These are phyloP conservation scores for Dascillus cervinus DNA, from an alignment of 2,888 invertebrate genomes.

Conservation along the genomic window DNA sequence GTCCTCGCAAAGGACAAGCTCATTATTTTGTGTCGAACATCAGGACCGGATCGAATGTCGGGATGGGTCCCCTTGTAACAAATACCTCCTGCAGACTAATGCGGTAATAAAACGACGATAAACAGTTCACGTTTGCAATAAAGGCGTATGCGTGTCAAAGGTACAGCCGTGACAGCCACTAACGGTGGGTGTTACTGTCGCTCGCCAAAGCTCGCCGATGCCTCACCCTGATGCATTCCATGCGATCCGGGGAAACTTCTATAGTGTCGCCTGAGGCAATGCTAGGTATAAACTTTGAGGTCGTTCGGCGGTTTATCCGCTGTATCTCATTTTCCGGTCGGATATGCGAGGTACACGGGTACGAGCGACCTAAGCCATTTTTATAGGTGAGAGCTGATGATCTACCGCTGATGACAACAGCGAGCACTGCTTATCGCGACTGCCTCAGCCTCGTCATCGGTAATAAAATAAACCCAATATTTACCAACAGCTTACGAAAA, in stretches of 20 bases:
- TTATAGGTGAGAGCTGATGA: constrained; percentile 11
- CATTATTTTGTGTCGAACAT: no score
- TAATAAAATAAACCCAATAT: not conserved
- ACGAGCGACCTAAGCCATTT: constrained; percentile 10
- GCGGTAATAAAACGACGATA: constrained; percentile 10
- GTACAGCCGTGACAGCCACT: constrained; percentile 16
- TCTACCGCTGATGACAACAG: not conserved
- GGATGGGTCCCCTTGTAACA: no score
- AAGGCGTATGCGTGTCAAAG: constrained; percentile 15
- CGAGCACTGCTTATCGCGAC: not conserved
- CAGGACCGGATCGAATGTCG: no score
- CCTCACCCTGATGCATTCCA: constrained; percentile 15
- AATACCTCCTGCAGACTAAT: no score
- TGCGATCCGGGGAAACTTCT: constrained; percentile 13
- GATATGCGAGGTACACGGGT: constrained; percentile 9
- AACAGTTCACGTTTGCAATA: constrained; percentile 17
- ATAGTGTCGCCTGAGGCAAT: constrained; percentile 14
- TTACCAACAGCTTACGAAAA: not conserved
- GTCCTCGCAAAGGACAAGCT: no score
- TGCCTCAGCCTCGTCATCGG: not conserved
- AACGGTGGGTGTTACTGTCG: constrained; percentile 16
- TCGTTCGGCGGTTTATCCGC: constrained; percentile 15
- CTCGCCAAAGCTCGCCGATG: constrained; percentile 11
- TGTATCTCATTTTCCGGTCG: constrained; percentile 16
- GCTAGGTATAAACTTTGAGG: constrained; percentile 16